phyloP scores from a whole-genome alignment of 2,113 vertebrate genomes.

The Hippocampus barbouri region DNA sequence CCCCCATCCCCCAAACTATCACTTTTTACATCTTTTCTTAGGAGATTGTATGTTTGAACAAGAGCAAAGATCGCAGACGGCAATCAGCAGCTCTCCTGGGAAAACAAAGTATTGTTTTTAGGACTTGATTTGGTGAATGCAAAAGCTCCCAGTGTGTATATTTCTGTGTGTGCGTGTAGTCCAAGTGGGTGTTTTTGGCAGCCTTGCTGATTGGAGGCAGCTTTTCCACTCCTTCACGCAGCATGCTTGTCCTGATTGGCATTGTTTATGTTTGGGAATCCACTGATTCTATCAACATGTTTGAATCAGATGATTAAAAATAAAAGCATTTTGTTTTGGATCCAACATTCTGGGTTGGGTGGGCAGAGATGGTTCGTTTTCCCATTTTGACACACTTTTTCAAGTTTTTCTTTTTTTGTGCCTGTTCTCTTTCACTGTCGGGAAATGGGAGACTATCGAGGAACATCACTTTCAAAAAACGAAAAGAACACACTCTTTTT shows the following conservation, averaged over 20 bases:
- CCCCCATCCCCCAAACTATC: background rate
- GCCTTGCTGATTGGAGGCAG: background rate
- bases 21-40: background rate
- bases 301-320: background rate
- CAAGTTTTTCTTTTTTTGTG: background rate
- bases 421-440: background rate
- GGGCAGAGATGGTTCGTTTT: background rate
- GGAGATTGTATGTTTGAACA: constrained; percentile 2
- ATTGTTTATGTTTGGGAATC: constrained; percentile 8
- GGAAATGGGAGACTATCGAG: background rate
- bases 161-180: background rate
- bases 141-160: background rate
- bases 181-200: background rate
- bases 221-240: constrained; percentile 1
- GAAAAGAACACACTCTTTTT: background rate
- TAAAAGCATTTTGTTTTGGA: background rate
- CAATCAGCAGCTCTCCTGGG: constrained; percentile 3
- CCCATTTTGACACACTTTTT: background rate
- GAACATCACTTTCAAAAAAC: background rate
- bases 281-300: constrained; percentile 1
- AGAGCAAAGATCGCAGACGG: constrained; percentile 1
- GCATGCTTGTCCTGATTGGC: constrained; percentile 6
- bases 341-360: background rate
- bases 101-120: constrained; percentile 8
- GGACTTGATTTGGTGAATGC: background rate